Conservation (phyloP, 1,140 invertebrate species). For the Sesamia nonagrioides region DNA sequence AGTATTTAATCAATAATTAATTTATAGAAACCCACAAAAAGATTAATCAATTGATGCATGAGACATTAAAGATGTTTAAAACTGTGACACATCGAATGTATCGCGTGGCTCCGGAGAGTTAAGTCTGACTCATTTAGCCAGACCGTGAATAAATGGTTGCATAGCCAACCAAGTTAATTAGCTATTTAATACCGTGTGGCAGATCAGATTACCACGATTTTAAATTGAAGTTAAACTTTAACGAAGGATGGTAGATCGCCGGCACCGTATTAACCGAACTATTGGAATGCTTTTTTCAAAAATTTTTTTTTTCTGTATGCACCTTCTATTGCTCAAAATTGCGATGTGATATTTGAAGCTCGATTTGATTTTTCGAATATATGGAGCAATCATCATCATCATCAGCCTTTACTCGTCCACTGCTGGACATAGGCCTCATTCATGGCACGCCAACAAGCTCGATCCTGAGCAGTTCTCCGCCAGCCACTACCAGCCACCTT, state of each 20-base stretch:
- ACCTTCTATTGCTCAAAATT: neutral
- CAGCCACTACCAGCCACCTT: too few species aligned
- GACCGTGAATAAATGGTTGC: constrained; percentile 7
- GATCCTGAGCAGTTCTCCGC: too few species aligned
- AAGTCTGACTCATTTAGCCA: neutral
- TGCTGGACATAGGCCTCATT: too few species aligned
- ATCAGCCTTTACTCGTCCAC: too few species aligned
- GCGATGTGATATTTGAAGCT: neutral
- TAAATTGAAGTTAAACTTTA: constrained; percentile 1
- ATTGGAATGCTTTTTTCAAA: neutral
- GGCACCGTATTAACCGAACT: neutral
- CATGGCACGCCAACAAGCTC: too few species aligned
- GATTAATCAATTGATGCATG: neutral
- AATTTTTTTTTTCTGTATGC: neutral
- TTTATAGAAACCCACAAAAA: too few species aligned
- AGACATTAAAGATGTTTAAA: neutral
- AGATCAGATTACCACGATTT: neutral
- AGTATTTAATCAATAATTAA: too few species aligned
- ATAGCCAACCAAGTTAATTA: neutral
- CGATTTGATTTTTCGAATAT: too few species aligned
- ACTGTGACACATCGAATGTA: neutral
- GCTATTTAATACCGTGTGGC: neutral
- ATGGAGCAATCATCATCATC: too few species aligned
- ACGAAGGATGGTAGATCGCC: neutral
- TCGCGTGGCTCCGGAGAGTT: neutral